Evolutionary conservation across 2,888 invertebrate species (phyloP).

Genomic region (Pseudeuparius sepicola): DNA sequence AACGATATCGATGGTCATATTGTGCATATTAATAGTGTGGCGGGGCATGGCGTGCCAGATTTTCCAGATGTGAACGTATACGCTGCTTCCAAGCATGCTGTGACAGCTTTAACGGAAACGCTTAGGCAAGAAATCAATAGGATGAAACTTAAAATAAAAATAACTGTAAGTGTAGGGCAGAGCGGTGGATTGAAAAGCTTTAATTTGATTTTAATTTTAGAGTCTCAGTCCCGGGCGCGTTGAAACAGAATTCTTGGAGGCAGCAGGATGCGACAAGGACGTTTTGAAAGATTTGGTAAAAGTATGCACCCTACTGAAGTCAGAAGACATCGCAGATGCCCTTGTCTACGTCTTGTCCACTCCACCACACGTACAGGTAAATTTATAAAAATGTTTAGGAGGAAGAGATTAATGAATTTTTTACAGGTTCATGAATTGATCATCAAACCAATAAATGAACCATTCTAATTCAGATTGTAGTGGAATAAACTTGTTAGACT

Average conservation of each 20-base stretch:
- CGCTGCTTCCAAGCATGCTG: constrained; percentile 21
- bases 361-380: constrained; percentile 22
- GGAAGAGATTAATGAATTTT: constrained; percentile 1
- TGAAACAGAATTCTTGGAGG: constrained; percentile 22
- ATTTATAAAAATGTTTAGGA: neutral
- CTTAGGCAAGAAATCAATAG: constrained; percentile 19
- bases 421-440: constrained; percentile 16
- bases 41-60: constrained; percentile 22
- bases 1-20: constrained; percentile 26
- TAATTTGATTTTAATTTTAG: constrained; percentile 21
- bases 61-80: constrained; percentile 19
- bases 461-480: constrained; percentile 11
- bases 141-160: constrained; percentile 17
- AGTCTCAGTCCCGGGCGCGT: constrained; percentile 28
- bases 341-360: constrained; percentile 20
- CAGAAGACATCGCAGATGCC: constrained; percentile 22
- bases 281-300: constrained; percentile 10
- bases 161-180: constrained; percentile 18
- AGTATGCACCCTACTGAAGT: constrained; percentile 14
- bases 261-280: constrained; percentile 18
- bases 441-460: constrained; percentile 13
- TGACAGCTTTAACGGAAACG: constrained; percentile 22
- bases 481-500: too few species aligned
- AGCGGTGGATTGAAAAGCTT: neutral
- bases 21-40: constrained; percentile 26